Evolutionary conservation across 2,888 invertebrate species (phyloP).

Genomic region (Eilema sororculum): DNA sequence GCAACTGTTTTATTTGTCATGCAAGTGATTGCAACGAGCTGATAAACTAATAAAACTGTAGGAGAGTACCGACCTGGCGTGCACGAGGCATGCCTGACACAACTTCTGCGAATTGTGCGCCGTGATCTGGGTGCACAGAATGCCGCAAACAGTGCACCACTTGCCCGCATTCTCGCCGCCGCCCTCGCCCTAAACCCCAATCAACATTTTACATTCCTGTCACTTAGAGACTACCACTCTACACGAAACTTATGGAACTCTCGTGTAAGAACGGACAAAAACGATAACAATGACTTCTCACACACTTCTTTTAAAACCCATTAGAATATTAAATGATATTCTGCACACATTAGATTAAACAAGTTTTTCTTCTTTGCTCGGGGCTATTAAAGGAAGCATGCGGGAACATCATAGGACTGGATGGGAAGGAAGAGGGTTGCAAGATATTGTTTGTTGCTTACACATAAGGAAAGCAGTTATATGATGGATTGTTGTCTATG

Average conservation of each 20-base stretch:
- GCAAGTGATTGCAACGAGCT: conserved; percentile 58
- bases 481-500: conserved; percentile 30
- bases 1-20: conserved; percentile 55
- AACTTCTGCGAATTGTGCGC: conserved; percentile 85
- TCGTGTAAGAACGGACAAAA: conserved; percentile 55
- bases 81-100: conserved; percentile 87
- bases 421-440: conserved; percentile 35
- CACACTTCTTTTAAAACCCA: conserved; percentile 86
- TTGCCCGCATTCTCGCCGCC: conserved; percentile 79
- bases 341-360: conserved; percentile 83
- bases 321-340: conserved; percentile 80
- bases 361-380: conserved; percentile 62
- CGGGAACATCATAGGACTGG: conserved; percentile 69
- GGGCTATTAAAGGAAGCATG: conserved; percentile 87
- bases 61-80: conserved; percentile 85
- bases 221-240: conserved; percentile 54
- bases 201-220: conserved; percentile 75
- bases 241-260: conserved; percentile 41
- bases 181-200: conserved; percentile 85
- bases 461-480: conserved; percentile 37
- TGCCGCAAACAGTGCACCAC: conserved; percentile 85
- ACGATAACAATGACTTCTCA: conserved; percentile 68
- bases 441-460: conserved; percentile 31
- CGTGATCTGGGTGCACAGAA: conserved; percentile 84
- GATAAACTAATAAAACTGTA: conserved; percentile 51